Base-by-base conservation (phyloP, 2,113 vertebrate genomes). In the Poeciliopsis prolifica region DNA sequence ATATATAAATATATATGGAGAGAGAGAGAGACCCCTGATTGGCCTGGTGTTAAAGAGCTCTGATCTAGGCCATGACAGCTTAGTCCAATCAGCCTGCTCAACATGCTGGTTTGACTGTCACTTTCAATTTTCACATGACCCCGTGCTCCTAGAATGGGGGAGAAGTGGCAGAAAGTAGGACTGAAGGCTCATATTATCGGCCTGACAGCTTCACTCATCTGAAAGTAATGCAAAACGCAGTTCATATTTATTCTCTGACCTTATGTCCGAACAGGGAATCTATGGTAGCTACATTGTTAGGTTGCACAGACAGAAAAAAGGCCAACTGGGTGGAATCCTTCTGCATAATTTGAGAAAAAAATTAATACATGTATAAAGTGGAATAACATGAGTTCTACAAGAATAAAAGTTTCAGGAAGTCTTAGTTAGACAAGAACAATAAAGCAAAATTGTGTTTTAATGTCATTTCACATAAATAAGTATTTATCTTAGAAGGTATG, bases 131-230 rank as follows among this genome's bases (percentile, higher is more conserved):
- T 96, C 95, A 94, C 94, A 96, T 97, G 97, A 98, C 96, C 96
- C 94, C 92, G 87, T 95, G 95, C 95, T 95, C 95, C 95, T 95
- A 96, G 96, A 95, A 93, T 94, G 94, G 95, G 96, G 91, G 94
- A 95, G 95, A 97, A 96, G 96, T 97, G 96, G 95, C 95, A 97
- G 96, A 97, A 96, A 94, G 95, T 89, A 89, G 95, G 91, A 96
- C 95, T 97, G 97, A 98, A 98, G 95, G 96, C 96, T 96, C 92
- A 94, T 94, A 96, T 98, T 96, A 99, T 98, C 96, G 95, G 92
- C 95, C 95, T 97, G 97, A 99, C 97, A 98, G 97, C 95, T 98
- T 97, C 97, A 97, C 95, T 97, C 97, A 97, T 97, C 96, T 96
- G 95, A 95, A 97, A 96, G 96, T 98, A 98, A 99, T 96, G 96